Percentiles rank a stretch among this genome's conserved stretches.
Conservation (phyloP, 2,888 invertebrate genomes). For the Diplazon laetatorius region DNA sequence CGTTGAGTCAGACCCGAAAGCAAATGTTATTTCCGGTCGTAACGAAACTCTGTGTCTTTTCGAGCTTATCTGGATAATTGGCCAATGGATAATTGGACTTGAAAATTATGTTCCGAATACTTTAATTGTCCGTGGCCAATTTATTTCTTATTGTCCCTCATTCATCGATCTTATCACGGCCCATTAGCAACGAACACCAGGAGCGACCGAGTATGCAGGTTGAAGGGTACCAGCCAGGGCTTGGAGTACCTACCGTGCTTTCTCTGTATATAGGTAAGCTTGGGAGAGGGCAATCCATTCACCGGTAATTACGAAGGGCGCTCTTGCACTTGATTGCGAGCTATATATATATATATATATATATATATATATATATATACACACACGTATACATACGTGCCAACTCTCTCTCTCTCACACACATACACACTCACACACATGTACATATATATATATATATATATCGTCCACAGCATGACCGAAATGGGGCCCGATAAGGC, state of each 20-base stretch:
- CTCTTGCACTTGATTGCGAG: slow-evolving; percentile 32
- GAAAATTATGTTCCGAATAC: neutral
- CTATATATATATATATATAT: neutral
- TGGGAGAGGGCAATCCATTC: slow-evolving; percentile 48
- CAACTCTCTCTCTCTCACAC: too few species aligned
- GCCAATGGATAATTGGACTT: neutral
- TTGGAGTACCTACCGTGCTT: slow-evolving; percentile 10
- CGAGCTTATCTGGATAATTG: neutral
- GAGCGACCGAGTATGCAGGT: slow-evolving; percentile 17
- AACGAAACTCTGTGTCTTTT: too few species aligned
- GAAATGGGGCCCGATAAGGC: neutral
- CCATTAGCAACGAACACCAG: slow-evolving; percentile 47
- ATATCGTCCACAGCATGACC: neutral
- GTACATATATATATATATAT: too few species aligned
- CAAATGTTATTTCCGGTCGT: too few species aligned
- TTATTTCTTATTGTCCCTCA: neutral
- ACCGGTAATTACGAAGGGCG: slow-evolving; percentile 53
- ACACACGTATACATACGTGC: too few species aligned
- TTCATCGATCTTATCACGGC: slow-evolving; percentile 30
- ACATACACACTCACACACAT: too few species aligned
- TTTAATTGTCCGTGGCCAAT: neutral
- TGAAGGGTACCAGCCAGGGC: slow-evolving; percentile 34
- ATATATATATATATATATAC: neutral
- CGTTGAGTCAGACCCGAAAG: too few species aligned
- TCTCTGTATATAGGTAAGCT: slow-evolving; percentile 42